These are phyloP conservation scores for Gymnopithys bicolor DNA, from an alignment of 2,797 vertebrate genomes.

Conservation along the genomic window DNA sequence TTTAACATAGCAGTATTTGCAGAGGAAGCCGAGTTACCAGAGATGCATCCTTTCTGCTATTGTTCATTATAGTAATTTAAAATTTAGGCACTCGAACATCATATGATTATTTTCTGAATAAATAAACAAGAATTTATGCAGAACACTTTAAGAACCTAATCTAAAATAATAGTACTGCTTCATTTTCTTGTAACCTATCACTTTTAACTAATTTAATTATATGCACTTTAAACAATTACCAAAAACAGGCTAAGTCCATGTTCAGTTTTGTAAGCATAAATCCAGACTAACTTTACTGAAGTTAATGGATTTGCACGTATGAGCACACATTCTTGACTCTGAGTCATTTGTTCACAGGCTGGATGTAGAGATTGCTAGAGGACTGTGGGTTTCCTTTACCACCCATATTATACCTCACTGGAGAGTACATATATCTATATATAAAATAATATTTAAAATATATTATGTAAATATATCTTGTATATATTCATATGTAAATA, in stretches of 20 bases:
- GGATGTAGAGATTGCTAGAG: not conserved
- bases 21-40: conserved; percentile 12
- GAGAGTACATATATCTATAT: not conserved
- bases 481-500: not conserved
- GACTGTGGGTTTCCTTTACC: not conserved
- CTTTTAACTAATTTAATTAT: not conserved
- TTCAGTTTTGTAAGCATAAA: not conserved
- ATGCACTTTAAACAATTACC: not conserved
- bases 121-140: not conserved
- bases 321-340: not conserved
- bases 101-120: not conserved
- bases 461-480: not conserved
- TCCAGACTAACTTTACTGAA: not conserved
- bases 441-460: not conserved
- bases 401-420: not conserved
- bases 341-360: not conserved
- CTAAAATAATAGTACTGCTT: not conserved
- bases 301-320: not conserved
- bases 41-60: not conserved
- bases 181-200: not conserved
- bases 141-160: not conserved
- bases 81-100: not conserved
- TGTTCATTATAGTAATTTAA: not conserved
- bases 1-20: conserved; percentile 34
- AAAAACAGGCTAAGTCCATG: not conserved